phyloP scores from a whole-genome alignment of 2,113 vertebrate genomes.

The Oreamnos americanus region DNA sequence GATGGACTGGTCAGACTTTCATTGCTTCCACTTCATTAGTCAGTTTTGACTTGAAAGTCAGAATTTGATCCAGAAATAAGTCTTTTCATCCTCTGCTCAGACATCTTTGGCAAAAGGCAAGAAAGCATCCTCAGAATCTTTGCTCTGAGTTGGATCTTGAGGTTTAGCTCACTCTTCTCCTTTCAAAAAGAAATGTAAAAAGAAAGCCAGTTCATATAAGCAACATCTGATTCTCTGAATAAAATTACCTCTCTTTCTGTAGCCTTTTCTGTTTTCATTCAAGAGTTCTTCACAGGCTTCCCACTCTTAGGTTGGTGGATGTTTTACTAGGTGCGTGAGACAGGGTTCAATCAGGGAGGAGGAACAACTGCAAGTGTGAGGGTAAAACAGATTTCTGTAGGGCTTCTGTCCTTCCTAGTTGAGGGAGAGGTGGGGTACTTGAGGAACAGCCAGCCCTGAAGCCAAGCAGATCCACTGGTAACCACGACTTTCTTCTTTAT shows the following conservation, averaged over 20 bases:
- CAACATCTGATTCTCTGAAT: not conserved
- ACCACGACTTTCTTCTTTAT: not conserved
- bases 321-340: not conserved
- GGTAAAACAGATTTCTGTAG: not conserved
- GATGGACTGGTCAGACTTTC: not conserved
- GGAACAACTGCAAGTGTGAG: accelerated
- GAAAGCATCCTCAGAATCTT: not conserved
- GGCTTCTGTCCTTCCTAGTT: not conserved
- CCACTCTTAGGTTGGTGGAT: not conserved
- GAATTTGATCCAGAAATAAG: not conserved
- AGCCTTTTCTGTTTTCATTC: not conserved
- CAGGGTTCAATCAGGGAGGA: not conserved
- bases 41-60: not conserved
- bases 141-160: not conserved
- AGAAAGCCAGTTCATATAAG: not conserved
- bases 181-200: not conserved
- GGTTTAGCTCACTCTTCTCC: not conserved
- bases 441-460: not conserved
- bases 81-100: not conserved
- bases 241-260: not conserved
- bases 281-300: not conserved
- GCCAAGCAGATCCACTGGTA: not conserved
- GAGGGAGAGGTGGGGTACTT: not conserved
- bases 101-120: not conserved
- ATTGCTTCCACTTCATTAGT: not conserved